A percentile compares a stretch with the other conserved stretches of the same genome.
Conservation (phyloP, 2,113 vertebrate genomes). For the Cottus gobio region DNA sequence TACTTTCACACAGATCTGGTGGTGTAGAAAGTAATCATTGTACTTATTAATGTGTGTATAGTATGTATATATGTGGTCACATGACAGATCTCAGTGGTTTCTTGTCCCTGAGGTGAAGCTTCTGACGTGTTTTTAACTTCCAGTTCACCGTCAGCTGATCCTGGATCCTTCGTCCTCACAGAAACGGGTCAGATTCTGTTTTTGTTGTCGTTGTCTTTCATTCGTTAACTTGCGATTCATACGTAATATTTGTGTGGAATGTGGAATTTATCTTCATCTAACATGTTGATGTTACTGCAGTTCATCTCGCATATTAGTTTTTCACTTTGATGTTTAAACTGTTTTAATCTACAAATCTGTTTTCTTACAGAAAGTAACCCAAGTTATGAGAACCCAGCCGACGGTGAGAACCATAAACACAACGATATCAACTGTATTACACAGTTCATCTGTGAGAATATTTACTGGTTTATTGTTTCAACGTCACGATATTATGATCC, state of each 20-base stretch:
- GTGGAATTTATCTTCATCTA: too few relatives aligned
- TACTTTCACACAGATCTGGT: too few relatives aligned
- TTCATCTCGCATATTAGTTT: background rate
- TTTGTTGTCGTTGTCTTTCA: background rate
- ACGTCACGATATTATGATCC: too few relatives aligned
- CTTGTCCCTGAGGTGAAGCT: too few relatives aligned
- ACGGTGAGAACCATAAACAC: slow-evolving; percentile 24
- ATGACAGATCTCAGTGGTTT: too few relatives aligned
- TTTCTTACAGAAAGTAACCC: slow-evolving; percentile 60
- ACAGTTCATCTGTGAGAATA: too few relatives aligned
- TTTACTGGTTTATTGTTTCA: background rate
- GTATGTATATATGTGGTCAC: too few relatives aligned
- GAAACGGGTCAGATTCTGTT: slow-evolving; percentile 55
- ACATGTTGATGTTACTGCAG: background rate
- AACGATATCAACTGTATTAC: too few relatives aligned
- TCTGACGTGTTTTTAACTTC: background rate
- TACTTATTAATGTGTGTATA: too few relatives aligned
- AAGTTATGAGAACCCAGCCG: slow-evolving; percentile 67
- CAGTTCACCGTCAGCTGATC: slow-evolving; percentile 7
- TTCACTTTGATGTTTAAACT: background rate
- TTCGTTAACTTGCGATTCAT: background rate
- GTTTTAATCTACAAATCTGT: background rate
- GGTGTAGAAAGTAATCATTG: too few relatives aligned
- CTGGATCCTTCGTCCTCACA: slow-evolving; percentile 5
- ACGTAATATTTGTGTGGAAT: too few relatives aligned